Evolutionary conservation across 2,888 invertebrate species (phyloP), one percentile per base, ranked within the genome.

Genomic region (Aphrophora alni): DNA sequence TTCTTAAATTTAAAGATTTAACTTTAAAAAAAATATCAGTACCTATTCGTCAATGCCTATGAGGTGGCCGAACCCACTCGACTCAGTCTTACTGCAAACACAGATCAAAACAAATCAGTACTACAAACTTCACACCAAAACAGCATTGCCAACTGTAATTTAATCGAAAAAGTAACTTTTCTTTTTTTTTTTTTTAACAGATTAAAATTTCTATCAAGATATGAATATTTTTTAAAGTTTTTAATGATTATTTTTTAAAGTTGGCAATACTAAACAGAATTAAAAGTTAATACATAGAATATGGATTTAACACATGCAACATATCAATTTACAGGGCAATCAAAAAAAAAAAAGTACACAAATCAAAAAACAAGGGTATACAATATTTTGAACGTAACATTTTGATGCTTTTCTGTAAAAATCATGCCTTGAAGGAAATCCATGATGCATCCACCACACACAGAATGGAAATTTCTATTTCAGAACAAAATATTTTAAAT

Each of bases 51-150:
- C 59, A 59, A 59, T 59, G 59, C 59, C 59, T 59, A 59, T 10
- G 59, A 59, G 4, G 59, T 59, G 59, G 59, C 59, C 59, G 59
- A 21, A 59, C 59, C 59, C 59, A 59, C 59, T 59, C 59, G 59
- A 59, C 59, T 59, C 59, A 21, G 59, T 59, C 59, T n/a, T 59
- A 59, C 59, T 59, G 59, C 21, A 59, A 59, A 21, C 1, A 59
- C 59, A 59, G 59, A 59, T n/a, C 59, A 59, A 59, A 59, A 59
- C 59, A 59, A 59, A 2, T 59, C 59, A 59, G 59, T 59, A 59
- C 59, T 59, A 59, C 59, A n/a, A 59, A 59, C 59, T n/a, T 21
- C 59, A 59, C 59, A 59, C 59, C 12, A 59, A 59, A 59, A 59
- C 21, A 59, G 59, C 21, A 21, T 59, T 59, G 59, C 59, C 59